Evolutionary conservation across 2,113 vertebrate species (phyloP), one percentile per base, ranked within the genome.

Genomic region (Synchiropus splendidus): DNA sequence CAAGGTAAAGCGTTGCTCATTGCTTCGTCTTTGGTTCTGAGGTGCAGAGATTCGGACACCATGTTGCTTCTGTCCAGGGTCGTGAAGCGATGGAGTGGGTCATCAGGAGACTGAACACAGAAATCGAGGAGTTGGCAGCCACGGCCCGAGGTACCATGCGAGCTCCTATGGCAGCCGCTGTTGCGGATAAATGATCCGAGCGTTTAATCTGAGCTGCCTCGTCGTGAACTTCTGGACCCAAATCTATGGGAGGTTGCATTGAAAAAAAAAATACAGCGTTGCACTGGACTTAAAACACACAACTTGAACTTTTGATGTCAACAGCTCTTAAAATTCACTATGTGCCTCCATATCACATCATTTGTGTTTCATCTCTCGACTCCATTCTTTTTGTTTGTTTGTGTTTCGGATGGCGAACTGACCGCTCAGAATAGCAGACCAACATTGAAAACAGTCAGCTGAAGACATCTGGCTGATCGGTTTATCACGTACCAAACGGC

Each of bases 11-110:
- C 1, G 11, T n/a, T 4, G 21, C 21, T 27, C 21, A 8, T 27
- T 4, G 4, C 4, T 8, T 4, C 21, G 4, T 27, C 21, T 27
- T 8, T 27, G 21, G 21, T n/a, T n/a, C n/a, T n/a, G n/a, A n/a
- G n/a, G n/a, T n/a, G n/a, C n/a, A n/a, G n/a, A n/a, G n/a, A n/a
- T n/a, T n/a, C n/a, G n/a, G 12, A 32, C 18, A n/a, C 17, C 5
- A 15, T 42, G 10, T 30, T 10, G 10, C 13, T n/a, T 5, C 45
- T 31, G 47, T 2, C 17, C 64, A 99, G 94, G 95, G 95, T 18
- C 89, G 94, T 12, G 95, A 99, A 78, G 95, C 95, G 1, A 77
- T 99, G 90, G 95, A 99, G 50, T 99, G 95, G 95, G 95, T 99
- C 21, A 99, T 99, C 61, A 83, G 84, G 9, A 84, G 86, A 45